Percentiles rank a stretch among this genome's conserved stretches.
Evolutionary conservation across 2,797 vertebrate genomes (phyloP).

Genomic region (Lerista edwardsae): DNA sequence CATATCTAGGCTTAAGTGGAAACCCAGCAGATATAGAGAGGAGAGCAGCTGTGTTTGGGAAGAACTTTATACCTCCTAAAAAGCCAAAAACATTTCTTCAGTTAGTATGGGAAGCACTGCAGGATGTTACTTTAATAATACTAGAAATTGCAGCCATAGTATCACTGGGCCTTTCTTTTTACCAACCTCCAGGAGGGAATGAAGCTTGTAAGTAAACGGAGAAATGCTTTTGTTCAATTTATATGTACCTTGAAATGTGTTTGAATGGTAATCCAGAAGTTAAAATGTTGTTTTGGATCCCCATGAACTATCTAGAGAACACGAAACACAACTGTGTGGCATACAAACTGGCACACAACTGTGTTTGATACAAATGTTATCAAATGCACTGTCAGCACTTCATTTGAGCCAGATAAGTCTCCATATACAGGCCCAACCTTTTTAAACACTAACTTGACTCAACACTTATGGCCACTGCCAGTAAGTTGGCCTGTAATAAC

Average conservation of each 20-base stretch:
- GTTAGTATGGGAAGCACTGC: constrained; percentile 99
- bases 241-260: neutral
- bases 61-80: constrained; percentile 99
- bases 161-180: constrained; percentile 99
- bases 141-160: constrained; percentile 99
- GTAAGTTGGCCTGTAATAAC: no score
- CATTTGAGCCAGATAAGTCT: neutral
- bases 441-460: no score
- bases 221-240: neutral
- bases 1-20: constrained; percentile 91
- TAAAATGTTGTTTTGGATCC: neutral
- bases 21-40: constrained; percentile 95
- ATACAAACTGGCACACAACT: no score
- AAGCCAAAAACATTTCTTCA: constrained; percentile 99
- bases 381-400: neutral
- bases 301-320: neutral
- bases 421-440: no score
- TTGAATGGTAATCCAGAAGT: neutral
- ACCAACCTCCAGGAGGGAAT: constrained; percentile 91
- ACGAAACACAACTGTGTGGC: neutral
- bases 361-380: neutral
- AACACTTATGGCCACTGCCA: no score
- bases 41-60: constrained; percentile 93
- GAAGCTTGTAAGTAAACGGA: constrained; percentile 84
- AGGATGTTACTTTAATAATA: constrained; percentile 99